Percentiles rank a stretch among this genome's conserved stretches.
Evolutionary conservation across 1,140 invertebrate species (phyloP).

Genomic region (Antheraea pernyi): DNA sequence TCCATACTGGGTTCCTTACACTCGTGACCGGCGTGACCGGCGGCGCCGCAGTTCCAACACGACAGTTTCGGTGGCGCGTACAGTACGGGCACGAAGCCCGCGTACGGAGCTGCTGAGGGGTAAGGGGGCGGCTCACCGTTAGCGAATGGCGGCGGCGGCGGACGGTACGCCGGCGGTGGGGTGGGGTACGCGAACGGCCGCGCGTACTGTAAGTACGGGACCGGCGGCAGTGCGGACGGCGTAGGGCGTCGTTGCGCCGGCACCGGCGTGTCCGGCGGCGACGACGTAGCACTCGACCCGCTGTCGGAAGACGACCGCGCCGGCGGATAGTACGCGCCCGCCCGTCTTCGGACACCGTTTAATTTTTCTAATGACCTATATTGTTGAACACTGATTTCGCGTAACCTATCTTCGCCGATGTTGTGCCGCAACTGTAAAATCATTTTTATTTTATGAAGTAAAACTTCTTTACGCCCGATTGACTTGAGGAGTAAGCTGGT

Average conservation of each 20-base stretch:
- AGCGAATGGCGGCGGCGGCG: constrained; percentile 61
- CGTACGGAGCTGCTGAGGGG: constrained; percentile 63
- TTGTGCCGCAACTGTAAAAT: constrained; percentile 77
- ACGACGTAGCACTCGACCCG: constrained; percentile 82
- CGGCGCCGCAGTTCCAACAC: constrained; percentile 88
- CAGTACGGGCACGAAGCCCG: constrained; percentile 76
- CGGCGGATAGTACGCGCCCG: constrained; percentile 68
- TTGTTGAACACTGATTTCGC: constrained; percentile 78
- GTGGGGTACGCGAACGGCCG: constrained; percentile 73
- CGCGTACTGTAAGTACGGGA: constrained; percentile 77
- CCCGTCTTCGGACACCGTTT: constrained; percentile 65
- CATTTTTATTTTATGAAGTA: too few relatives aligned
- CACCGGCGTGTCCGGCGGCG: constrained; percentile 77
- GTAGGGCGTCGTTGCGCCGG: constrained; percentile 61
- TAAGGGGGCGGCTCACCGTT: constrained; percentile 75
- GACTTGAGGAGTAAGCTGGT: too few relatives aligned
- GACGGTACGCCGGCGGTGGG: constrained; percentile 66
- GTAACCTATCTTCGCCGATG: constrained; percentile 59
- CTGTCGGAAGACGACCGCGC: constrained; percentile 79
- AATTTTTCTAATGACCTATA: constrained; percentile 80
- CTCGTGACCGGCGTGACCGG: constrained; percentile 88
- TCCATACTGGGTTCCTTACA: constrained; percentile 94
- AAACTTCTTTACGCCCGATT: too few relatives aligned
- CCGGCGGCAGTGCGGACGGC: constrained; percentile 65
- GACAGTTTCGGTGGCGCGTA: constrained; percentile 80